Evolutionary conservation across 2,797 vertebrate genomes (phyloP), one percentile per base, ranked within the genome.

Genomic region (Uromys caudimaculatus): DNA sequence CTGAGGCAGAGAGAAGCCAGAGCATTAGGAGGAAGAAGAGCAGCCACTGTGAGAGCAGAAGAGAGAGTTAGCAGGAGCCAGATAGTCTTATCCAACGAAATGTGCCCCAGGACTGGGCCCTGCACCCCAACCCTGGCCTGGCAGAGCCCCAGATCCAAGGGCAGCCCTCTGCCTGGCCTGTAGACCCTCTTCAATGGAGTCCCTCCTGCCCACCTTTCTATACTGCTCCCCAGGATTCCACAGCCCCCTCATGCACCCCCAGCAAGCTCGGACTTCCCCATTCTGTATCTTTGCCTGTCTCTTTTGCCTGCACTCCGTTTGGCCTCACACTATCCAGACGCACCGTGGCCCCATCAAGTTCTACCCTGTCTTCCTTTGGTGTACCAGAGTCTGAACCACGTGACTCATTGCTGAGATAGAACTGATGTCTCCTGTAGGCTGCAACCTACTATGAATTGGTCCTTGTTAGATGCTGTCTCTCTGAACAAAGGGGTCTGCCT

Each of bases 1-100:
- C 99, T 99, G 98, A 97, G 98, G 98, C 97, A 98, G 98, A 98
- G 98, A 97, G 98, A 98, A 98, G 98, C 97, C 98, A 98, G 97
- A 99, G 98, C 87, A 3, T 96, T 98, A 99, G 98, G 96, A 98
- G 32, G 90, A 92, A 32, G 69, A 91, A 98, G 97, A 97, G 97
- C 97, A 95, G 98, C 95, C 92, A 60, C 98, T 98, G 98, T 97
- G 97, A 98, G 97, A 98, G 11, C 96, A 96, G 98, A 98, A 97
- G 96, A 98, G 85, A 98, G 96, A 47, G 58, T 98, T 98, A 98
- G 98, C 97, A 44, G 96, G 84, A 97, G 97, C 71, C 3, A 3
- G 71, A 97, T 77, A 44, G n/a, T 4, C 16, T 44, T 67, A 24
- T 21, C 6, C 12, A 27, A 19, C 90, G 54, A 56, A 84, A 13